Conservation (phyloP, 2,888 invertebrate genomes). For the Cinara cedri region DNA sequence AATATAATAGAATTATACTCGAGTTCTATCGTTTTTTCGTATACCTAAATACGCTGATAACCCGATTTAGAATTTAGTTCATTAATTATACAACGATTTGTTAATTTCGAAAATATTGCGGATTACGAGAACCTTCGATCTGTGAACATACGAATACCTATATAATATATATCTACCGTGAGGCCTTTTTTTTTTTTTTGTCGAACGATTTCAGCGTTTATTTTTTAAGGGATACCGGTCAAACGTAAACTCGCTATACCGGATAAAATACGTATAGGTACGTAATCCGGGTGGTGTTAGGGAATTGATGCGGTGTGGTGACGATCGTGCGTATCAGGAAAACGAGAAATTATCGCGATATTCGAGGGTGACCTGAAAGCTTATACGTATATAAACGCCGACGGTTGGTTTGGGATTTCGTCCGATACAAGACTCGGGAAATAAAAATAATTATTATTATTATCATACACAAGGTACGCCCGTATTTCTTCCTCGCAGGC, state of each 20-base stretch:
- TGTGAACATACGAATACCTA: no score
- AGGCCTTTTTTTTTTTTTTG: conserved; percentile 19
- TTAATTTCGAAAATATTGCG: no score
- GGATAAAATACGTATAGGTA: no score
- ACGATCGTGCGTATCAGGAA: background rate
- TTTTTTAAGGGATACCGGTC: conserved; percentile 26
- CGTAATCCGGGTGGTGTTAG: no score
- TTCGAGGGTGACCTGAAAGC: conserved; percentile 11
- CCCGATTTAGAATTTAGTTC: no score
- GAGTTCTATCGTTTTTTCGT: no score
- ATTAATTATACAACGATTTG: no score
- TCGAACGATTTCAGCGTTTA: conserved; percentile 17
- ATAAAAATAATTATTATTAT: no score
- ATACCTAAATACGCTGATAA: no score
- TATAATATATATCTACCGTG: conserved; percentile 7
- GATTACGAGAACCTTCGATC: background rate
- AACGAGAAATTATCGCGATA: conserved; percentile 3
- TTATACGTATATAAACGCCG: background rate
- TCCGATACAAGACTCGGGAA: conserved; percentile 20
- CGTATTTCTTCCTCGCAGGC: conserved; percentile 16
- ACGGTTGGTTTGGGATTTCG: no score
- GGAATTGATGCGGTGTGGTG: background rate
- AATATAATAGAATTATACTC: no score
- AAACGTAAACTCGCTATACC: background rate
- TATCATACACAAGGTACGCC: background rate